Evolutionary conservation across 2,888 invertebrate species (phyloP).

Genomic region (Syrphus vitripennis): DNA sequence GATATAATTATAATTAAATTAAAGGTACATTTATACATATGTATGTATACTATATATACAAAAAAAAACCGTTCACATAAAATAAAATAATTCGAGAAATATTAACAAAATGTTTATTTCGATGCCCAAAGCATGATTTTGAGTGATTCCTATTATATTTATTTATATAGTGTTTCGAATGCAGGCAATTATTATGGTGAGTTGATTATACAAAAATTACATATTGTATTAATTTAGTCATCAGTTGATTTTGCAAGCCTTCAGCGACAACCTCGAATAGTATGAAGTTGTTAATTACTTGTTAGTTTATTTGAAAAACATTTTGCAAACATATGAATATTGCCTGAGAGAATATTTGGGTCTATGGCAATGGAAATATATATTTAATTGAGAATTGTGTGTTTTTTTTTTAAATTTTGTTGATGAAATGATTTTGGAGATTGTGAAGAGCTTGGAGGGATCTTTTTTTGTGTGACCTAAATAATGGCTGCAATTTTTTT

Average conservation of each 20-base stretch:
- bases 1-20: too few species aligned
- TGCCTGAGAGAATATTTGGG: not conserved
- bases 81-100: not conserved
- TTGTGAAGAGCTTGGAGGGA: not conserved
- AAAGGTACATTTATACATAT: too few species aligned
- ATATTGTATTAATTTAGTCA: not conserved
- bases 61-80: not conserved
- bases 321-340: not conserved
- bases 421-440: not conserved
- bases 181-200: not conserved
- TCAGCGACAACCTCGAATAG: slow-evolving; percentile 6
- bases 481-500: not conserved
- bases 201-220: not conserved
- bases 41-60: too few species aligned
- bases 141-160: not conserved
- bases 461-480: not conserved
- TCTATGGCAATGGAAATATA: not conserved
- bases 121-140: not conserved
- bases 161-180: not conserved
- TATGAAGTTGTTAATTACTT: not conserved
- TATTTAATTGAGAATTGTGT: not conserved
- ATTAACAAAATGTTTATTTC: not conserved
- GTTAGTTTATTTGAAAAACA: not conserved
- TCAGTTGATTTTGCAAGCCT: not conserved
- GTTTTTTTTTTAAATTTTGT: not conserved